Conservation (phyloP, 2,113 vertebrate genomes). For the Propithecus coquereli region DNA sequence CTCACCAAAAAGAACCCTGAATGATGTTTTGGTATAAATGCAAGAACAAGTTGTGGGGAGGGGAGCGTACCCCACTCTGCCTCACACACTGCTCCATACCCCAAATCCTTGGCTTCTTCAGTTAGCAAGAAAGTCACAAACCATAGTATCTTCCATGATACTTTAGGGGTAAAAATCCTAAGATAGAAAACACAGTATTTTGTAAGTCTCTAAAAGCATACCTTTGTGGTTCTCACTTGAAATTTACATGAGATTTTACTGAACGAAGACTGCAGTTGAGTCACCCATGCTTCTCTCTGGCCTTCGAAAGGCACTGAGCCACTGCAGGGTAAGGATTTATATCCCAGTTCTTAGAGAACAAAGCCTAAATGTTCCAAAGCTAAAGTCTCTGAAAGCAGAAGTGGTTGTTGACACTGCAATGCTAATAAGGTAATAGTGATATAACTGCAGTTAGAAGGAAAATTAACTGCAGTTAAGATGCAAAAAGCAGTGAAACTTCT, state of each 20-base stretch:
- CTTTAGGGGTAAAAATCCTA: slow-evolving; percentile 74
- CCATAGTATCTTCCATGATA: slow-evolving; percentile 79
- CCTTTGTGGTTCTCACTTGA: slow-evolving; percentile 85
- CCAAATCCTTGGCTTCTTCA: slow-evolving; percentile 82
- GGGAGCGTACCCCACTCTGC: not conserved
- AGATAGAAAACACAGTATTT: slow-evolving; percentile 87
- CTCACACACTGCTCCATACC: not conserved
- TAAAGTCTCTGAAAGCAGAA: slow-evolving; percentile 86
- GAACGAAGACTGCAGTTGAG: slow-evolving; percentile 80
- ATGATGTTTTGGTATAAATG: not conserved
- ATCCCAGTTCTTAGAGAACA: slow-evolving; percentile 83
- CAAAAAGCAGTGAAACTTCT: slow-evolving; percentile 87
- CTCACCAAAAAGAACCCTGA: not conserved
- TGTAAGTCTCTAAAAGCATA: slow-evolving; percentile 86
- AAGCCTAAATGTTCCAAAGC: slow-evolving; percentile 81
- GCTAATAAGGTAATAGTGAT: slow-evolving; percentile 79
- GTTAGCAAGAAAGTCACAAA: slow-evolving; percentile 86
- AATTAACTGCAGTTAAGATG: slow-evolving; percentile 83
- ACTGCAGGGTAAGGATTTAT: slow-evolving; percentile 82
- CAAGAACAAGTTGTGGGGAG: not conserved
- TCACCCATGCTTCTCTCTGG: slow-evolving; percentile 86
- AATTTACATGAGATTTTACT: slow-evolving; percentile 78
- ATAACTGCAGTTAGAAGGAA: slow-evolving; percentile 81
- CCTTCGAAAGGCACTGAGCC: slow-evolving; percentile 88
- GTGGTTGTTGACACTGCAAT: slow-evolving; percentile 81